Base-by-base conservation (phyloP, 2,888 invertebrate genomes). In the Creontiades dilutus region DNA sequence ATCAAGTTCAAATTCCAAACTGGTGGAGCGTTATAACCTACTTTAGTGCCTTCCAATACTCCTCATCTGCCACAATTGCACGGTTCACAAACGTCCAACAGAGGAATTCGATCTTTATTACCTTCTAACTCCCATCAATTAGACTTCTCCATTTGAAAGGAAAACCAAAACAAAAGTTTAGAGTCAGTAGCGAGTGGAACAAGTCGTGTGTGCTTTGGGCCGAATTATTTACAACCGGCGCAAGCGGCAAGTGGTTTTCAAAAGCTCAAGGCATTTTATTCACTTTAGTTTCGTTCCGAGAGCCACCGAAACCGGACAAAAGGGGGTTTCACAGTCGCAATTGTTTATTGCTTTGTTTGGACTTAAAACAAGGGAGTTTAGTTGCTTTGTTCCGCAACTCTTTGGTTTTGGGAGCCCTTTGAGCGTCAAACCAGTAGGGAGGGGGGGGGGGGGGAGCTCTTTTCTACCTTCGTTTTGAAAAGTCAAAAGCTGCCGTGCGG, bases 311-410 rank as follows among this genome's bases (percentile, higher is more conserved):
- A 80, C 19, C 76, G 55, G 88, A 78, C 78, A 78, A 88, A 88
- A 88, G 82, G 82, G 82, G 68, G 57, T 84, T 82, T 68, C 84
- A 52, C 46, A 68, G 89, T 82, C 84, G 84, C 89, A 89, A 89
- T 89, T 89, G 89, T 89, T 89, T 89, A 89, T 89, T 80, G 89
- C 89, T 89, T 84, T 89, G 89, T 89, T 82, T 89, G 84, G 89
- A 89, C 89, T 89, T 89, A 82, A 82, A 89, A 89, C 89, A 89
- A 89, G 89, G 27, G 89, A 23, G 88, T 61, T 55, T 85, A 78
- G 76, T 78, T 78, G 88, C 88, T 88, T 88, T 88, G 88, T 88
- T 88, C 28, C n/a, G 47, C 86, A 88, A 88, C 88, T 88, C 88
- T 88, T 88, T 88, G 88, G 88, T 76, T 88, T 86, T 47, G 75